Base-by-base conservation (phyloP, 2,797 vertebrate genomes). In the Rhinella marina region DNA sequence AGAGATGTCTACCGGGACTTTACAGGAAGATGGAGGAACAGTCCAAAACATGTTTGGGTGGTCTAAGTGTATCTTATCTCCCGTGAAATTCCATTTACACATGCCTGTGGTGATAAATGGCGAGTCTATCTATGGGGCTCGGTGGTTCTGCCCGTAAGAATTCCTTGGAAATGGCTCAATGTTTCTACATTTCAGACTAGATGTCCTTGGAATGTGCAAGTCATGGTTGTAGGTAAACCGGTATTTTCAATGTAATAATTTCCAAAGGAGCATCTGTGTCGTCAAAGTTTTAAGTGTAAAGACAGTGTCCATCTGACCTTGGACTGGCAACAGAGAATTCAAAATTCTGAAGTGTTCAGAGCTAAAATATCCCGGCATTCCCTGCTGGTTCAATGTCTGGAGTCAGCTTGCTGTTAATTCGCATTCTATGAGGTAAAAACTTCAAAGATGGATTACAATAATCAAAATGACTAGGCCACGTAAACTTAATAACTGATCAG, bases 41-140 rank as follows among this genome's bases (percentile, higher is more conserved):
- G 68, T n/a, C 17, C 29, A 84, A 14, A 57, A 84, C 27, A 48
- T 48, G 56, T 84, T 75, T 75, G 82, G 82, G 82, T 84, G 82
- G 82, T 84, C 82, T 25, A 12, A 59, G 82, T 25, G 82, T 32
- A 16, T 73, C 66, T 75, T 25, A 84, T 84, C 29, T 48, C 82
- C 82, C 82, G 13, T 75, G 82, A 84, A 84, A 75, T 75, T 61
- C 54, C 57, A 72, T 84, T 84, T 75, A 73, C 57, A 61, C 82
- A 75, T 73, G 68, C 54, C 48, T 84, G 68, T 84, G n/a, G 68
- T 48, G 54, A 84, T 73, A 32, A 84, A 84, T 59, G 17, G 27
- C 0, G 16, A 59, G 52, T 84, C 54, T 75, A 72, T 84, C 72
- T 16, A 23, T 25, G 29, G 54, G 52, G 4, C 50, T 59, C 25